These are phyloP conservation scores for Caradrina clavipalpis DNA, from an alignment of 2,888 invertebrate genomes.

Conservation along the genomic window DNA sequence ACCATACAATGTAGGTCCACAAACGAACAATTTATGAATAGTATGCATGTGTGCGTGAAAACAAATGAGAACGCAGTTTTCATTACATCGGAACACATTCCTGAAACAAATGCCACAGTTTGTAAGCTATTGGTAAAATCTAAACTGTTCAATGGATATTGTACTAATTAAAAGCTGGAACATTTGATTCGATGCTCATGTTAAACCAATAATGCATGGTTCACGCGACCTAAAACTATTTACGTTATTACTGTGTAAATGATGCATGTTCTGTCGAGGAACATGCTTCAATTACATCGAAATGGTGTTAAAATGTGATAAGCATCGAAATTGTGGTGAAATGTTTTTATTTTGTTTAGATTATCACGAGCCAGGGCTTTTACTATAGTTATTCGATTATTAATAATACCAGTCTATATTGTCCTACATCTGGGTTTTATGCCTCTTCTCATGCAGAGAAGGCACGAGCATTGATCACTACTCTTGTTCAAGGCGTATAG, in stretches of 20 bases:
- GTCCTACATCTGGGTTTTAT: no score
- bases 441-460: no score
- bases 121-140: slow-evolving; percentile 36
- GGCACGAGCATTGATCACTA: no score
- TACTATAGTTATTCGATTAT: no score
- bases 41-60: neutral
- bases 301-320: no score
- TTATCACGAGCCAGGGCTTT: no score
- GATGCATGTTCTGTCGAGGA: neutral
- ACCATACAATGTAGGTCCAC: neutral
- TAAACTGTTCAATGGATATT: slow-evolving; percentile 55
- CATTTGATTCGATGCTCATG: slow-evolving; percentile 63
- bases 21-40: neutral
- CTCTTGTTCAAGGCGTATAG: no score
- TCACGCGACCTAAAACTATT: slow-evolving; percentile 14
- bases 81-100: slow-evolving; percentile 10
- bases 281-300: neutral
- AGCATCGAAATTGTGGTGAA: no score
- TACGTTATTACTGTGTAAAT: slow-evolving; percentile 20
- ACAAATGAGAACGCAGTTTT: slow-evolving; percentile 22
- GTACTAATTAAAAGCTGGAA: slow-evolving; percentile 63
- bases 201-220: slow-evolving; percentile 46
- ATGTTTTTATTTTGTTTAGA: no score
- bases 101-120: slow-evolving; percentile 1
- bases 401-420: no score